Percentiles rank a stretch among this genome's conserved stretches.
These are phyloP conservation scores for Unio delphinus DNA, from an alignment of 2,888 invertebrate species.

Conservation along the genomic window DNA sequence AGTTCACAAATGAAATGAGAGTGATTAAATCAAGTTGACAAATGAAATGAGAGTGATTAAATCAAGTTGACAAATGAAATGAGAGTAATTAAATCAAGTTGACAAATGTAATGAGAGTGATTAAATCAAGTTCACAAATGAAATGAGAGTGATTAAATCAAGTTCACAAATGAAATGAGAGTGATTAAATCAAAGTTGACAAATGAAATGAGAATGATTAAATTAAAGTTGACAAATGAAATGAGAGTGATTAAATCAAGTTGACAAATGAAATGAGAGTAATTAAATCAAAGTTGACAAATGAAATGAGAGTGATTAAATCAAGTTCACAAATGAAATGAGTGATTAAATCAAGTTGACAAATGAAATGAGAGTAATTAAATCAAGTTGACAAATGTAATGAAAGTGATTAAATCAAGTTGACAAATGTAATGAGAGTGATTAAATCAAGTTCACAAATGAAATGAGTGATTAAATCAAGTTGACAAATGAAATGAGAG, in stretches of 20 bases:
- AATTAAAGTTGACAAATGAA: not conserved
- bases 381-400: too few relatives aligned
- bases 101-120: not conserved
- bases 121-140: not conserved
- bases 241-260: not conserved
- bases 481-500: too few relatives aligned
- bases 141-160: not conserved
- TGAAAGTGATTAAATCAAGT: too few relatives aligned
- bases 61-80: not conserved
- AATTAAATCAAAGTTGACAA: not conserved
- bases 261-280: not conserved
- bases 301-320: constrained; percentile 1
- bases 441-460: not conserved
- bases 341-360: not conserved
- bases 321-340: not conserved
- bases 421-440: not conserved
- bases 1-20: not conserved
- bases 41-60: not conserved
- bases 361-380: too few relatives aligned
- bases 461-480: too few relatives aligned
- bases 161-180: too few relatives aligned
- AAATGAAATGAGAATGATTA: too few relatives aligned
- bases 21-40: too few relatives aligned
- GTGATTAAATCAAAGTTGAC: too few relatives aligned
- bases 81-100: not conserved